Percentiles rank a stretch among this genome's conserved stretches.
These are phyloP conservation scores for Aramus guarauna DNA, from an alignment of 2,113 vertebrate genomes.

Conservation along the genomic window DNA sequence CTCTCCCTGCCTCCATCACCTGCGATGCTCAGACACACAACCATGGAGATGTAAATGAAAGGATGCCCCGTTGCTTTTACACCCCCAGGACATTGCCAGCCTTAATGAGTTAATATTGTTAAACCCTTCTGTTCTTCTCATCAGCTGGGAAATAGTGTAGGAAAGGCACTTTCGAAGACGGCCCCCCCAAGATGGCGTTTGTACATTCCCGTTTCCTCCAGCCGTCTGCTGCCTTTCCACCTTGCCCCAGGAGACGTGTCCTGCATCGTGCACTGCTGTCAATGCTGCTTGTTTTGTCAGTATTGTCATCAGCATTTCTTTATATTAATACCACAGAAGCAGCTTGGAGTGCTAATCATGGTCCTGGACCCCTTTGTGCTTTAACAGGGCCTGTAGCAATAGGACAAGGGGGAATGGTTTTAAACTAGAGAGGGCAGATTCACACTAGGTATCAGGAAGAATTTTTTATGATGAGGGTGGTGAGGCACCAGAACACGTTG, in stretches of 20 bases:
- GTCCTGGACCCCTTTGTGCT: accelerated
- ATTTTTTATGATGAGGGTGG: neutral
- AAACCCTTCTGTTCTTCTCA: neutral
- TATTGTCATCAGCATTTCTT: neutral
- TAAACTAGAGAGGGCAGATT: neutral
- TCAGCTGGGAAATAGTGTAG: neutral
- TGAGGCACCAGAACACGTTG: neutral
- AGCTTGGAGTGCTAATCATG: neutral
- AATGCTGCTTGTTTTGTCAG: neutral
- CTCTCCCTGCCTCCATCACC: neutral
- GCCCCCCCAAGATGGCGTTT: neutral
- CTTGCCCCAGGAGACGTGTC: neutral
- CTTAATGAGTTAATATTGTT: neutral
- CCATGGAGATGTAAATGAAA: constrained; percentile 22
- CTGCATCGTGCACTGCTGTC: neutral
- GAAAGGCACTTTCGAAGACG: neutral
- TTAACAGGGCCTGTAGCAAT: neutral
- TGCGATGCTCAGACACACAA: neutral
- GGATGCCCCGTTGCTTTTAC: neutral
- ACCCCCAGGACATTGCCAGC: neutral
- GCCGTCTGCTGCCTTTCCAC: neutral
- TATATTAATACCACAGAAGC: neutral
- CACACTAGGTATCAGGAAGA: neutral
- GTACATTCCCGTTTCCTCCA: neutral
- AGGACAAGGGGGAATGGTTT: neutral